Percentiles rank a stretch among this genome's conserved stretches.
Conservation (phyloP, 2,797 vertebrate genomes). For the Oreochromis grahami region DNA sequence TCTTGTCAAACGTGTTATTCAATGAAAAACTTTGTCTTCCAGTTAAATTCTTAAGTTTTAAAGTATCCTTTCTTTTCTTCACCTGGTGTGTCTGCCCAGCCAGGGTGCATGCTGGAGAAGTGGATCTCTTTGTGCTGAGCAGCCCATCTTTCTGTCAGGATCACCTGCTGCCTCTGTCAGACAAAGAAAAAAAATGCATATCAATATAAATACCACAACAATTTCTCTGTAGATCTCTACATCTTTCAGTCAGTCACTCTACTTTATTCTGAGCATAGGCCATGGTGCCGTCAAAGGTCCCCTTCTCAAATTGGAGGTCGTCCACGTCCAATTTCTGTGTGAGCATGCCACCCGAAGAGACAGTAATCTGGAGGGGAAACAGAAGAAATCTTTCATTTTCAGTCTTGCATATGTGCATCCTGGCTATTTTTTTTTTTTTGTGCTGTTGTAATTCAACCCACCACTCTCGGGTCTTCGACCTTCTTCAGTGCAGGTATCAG, state of each 20-base stretch:
- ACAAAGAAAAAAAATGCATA: not conserved
- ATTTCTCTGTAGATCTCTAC: not conserved
- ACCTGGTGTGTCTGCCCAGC: conserved; percentile 87
- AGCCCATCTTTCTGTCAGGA: conserved; percentile 82
- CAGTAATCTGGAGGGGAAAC: conserved; percentile 70
- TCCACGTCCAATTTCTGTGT: conserved; percentile 81
- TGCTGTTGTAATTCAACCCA: conserved; percentile 52
- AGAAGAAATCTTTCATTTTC: not conserved
- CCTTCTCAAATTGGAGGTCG: conserved; percentile 81
- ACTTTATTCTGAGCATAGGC: conserved; percentile 88
- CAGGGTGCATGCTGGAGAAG: conserved; percentile 84
- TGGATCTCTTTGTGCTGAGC: conserved; percentile 75
- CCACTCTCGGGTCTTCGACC: conserved; percentile 82
- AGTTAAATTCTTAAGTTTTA: not conserved
- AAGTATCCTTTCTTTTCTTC: not conserved
- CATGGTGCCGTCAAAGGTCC: conserved; percentile 81
- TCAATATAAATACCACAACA: rapidly evolving
- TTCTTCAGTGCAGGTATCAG: conserved; percentile 80
- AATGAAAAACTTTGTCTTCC: not conserved
- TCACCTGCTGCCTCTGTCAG: conserved; percentile 83
- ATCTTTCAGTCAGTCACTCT: not conserved
- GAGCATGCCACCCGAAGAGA: conserved; percentile 87
- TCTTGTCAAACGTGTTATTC: not conserved
- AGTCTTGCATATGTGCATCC: not conserved
- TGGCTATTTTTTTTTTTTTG: not conserved